Percentiles rank a stretch among this genome's conserved stretches.
phyloP scores from a whole-genome alignment of 1,140 invertebrate species.

The Pachypsylla venusta region DNA sequence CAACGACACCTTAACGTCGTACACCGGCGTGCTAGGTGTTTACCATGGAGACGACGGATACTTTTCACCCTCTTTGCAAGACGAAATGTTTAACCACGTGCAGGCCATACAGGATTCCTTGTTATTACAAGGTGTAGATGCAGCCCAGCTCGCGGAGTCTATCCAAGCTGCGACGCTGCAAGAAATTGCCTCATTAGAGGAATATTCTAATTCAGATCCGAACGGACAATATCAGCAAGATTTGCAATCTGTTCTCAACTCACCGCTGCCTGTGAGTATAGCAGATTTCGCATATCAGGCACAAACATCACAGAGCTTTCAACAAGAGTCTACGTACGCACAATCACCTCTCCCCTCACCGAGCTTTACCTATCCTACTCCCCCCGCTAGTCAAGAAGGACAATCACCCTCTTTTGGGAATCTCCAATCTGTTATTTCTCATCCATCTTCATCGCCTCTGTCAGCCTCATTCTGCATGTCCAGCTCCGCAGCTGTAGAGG shows the following conservation, averaged over 20 bases:
- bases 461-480: conserved; percentile 69
- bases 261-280: conserved; percentile 56
- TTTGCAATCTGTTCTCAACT: conserved; percentile 54
- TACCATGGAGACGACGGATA: conserved; percentile 44
- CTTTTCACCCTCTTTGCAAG: conserved; percentile 53
- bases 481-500: conserved; percentile 65
- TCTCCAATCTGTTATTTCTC: conserved; percentile 26
- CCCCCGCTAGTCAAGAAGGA: conserved; percentile 66
- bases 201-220: conserved; percentile 33
- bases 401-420: conserved; percentile 41
- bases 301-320: conserved; percentile 32
- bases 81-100: conserved; percentile 60
- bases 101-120: conserved; percentile 45
- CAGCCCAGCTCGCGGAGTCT: conserved; percentile 43
- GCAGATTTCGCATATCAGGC: conserved; percentile 57
- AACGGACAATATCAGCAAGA: conserved; percentile 40
- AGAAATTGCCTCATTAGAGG: conserved; percentile 48
- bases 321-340: conserved; percentile 33
- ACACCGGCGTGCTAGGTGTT: neutral
- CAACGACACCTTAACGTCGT: conserved; percentile 1
- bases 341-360: conserved; percentile 51
- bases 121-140: conserved; percentile 44
- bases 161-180: conserved; percentile 42
- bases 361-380: conserved; percentile 62
- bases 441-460: conserved; percentile 48